These are phyloP conservation scores for Dicaeum eximium DNA, from an alignment of 2,113 vertebrate genomes.

Conservation along the genomic window DNA sequence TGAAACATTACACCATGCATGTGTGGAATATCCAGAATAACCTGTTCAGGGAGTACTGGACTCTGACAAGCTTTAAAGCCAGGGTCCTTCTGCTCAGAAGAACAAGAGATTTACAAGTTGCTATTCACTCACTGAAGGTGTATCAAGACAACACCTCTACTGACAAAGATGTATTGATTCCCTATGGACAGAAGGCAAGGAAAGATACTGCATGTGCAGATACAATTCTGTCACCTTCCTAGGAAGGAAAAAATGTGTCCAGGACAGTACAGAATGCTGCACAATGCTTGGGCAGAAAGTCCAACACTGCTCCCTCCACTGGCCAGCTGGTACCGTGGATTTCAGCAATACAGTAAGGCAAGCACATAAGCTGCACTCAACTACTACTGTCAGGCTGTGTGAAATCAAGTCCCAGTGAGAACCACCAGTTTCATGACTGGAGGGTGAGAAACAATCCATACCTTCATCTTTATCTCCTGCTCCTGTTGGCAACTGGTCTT, in stretches of 20 bases:
- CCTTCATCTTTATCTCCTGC: neutral
- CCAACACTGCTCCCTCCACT: neutral
- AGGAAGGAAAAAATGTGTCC: neutral
- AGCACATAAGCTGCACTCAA: neutral
- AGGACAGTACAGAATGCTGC: neutral
- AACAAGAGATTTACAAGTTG: neutral
- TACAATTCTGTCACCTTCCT: neutral
- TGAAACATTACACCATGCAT: neutral
- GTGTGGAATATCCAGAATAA: neutral
- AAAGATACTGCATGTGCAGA: neutral
- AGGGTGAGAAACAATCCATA: neutral
- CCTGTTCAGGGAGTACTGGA: neutral
- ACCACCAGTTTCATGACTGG: neutral
- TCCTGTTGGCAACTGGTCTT: neutral
- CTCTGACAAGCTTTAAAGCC: neutral
- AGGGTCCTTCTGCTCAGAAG: neutral
- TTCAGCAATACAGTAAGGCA: neutral
- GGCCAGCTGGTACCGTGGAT: neutral
- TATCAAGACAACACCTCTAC: neutral
- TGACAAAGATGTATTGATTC: neutral
- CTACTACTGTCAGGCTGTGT: neutral
- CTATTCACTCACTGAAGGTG: neutral
- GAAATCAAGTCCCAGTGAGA: neutral
- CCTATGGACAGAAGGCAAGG: neutral
- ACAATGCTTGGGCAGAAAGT: neutral